Base-by-base conservation (phyloP, 2,888 invertebrate species). In the Onchidella celtica region DNA sequence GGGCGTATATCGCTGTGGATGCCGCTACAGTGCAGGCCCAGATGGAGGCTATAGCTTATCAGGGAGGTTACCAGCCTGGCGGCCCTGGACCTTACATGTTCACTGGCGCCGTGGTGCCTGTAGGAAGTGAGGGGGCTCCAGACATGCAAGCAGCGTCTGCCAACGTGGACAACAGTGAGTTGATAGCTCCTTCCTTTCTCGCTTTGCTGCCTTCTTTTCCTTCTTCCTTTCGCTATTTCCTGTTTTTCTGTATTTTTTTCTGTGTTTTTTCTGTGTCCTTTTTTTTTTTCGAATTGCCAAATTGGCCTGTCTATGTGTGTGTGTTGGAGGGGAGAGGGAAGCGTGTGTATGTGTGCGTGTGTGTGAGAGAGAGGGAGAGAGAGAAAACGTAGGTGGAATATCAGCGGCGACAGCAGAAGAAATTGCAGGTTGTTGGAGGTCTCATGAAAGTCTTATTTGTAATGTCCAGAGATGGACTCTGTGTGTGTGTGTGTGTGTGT, bases 101-200 rank as follows among this genome's bases (percentile, higher is more conserved):
- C n/a, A 27, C 63, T 4, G n/a, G 1, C 24, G n/a, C 73, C 14
- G 0, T 59, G 59, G 3, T 72, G 34, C 55, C 72, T 0, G 14
- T 21, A 0, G 3, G 40, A 2, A 40, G 27, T 3, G 74, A 73
- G 21, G 34, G 0, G 24, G 11, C 59, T 0, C 59, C 36, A 21
- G 40, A 36, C 9, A 24, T 27, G 27, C 73, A 73, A 14, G 14
- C 27, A 40, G 36, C 14, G 3, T 9, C 74, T 32, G n/a, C 24
- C 1, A 38, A 27, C 24, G 61, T 61, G 74, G 63, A 75, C 32
- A 75, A 75, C 63, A 63, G 74, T 75, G 63, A 75, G 74, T 75
- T 1, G 0, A 11, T n/a, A 36, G 27, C 11, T 11, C 29, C 40
- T 79, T 34, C 73, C 27, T 40, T 6, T 57, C 59, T 79, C 24